Evolutionary conservation across 2,113 vertebrate genomes (phyloP), one percentile per base, ranked within the genome.

Genomic region (Passer montanus): DNA sequence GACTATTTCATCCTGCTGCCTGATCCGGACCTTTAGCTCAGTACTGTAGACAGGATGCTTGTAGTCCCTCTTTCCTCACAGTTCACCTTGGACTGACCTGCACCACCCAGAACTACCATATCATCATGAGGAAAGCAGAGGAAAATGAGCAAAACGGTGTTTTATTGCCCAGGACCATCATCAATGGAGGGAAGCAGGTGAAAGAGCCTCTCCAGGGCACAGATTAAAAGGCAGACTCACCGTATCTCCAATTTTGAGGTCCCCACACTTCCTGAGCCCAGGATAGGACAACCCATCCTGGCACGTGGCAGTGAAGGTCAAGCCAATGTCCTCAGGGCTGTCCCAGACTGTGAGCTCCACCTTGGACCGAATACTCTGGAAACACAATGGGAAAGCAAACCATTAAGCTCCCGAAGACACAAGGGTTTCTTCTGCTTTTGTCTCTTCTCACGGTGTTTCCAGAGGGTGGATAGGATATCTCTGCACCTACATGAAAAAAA

Each of bases 331-430:
- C 87, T 99, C 99, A 8, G 99, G 99, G 82, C 98, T 99, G 94
- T 99, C 99, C 98, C 98, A 99, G 39, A 99, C 99, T 0, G 98
- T 99, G 87, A 99, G 97, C 94, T 99, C 99, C 96, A 99, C 99
- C 95, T 99, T 99, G 30, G 99, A 99, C 28, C 99, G 98, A 93
- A 99, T 99, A 93, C 99, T 99, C 99, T 99, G 97, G 59, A 96
- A 80, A 88, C 39, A 90, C 41, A 85, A 92, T 0, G 10, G 64
- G 44, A 95, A 95, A 94, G 49, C 73, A 93, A 84, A 55, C 33
- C 3, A 13, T 85, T 15, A 88, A 49, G 8, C 94, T 37, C 91
- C 72, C 15, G 64, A 84, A 85, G n/a, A 53, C 1, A 4, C 35
- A 5, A 6, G 3, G 39, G 35, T n/a, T 47, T 63, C 55, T 79